These are phyloP conservation scores for Seriola dumerili DNA, from an alignment of 2,113 vertebrate genomes.

Conservation along the genomic window DNA sequence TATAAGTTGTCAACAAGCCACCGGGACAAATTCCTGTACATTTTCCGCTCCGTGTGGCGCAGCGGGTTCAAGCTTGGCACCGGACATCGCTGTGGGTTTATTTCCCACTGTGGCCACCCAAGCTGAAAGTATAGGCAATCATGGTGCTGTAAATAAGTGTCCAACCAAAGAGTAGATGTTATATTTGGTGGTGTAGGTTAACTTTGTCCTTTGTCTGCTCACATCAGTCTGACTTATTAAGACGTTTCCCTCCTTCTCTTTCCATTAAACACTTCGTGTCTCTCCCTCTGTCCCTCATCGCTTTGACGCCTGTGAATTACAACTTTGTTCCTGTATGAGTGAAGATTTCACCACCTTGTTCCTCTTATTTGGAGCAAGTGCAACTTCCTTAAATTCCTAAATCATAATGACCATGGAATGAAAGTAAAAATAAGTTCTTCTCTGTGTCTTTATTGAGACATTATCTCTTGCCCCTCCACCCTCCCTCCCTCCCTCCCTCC, in stretches of 20 bases:
- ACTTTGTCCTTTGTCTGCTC: not conserved
- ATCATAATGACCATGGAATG: no score
- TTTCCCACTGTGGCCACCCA: slow-evolving; percentile 45
- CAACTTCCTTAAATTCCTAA: not conserved
- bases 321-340: not conserved
- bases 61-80: slow-evolving; percentile 20
- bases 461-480: not conserved
- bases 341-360: not conserved
- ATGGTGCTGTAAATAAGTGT: not conserved
- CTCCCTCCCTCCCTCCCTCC: not conserved
- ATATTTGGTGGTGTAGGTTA: not conserved
- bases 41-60: slow-evolving; percentile 33
- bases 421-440: slow-evolving; percentile 7
- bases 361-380: no score
- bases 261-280: no score
- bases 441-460: slow-evolving; percentile 33
- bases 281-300: not conserved
- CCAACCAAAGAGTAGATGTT: not conserved
- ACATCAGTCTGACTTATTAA: not conserved
- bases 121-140: not conserved
- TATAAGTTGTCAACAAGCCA: slow-evolving; percentile 47
- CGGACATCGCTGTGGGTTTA: not conserved
- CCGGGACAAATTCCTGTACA: slow-evolving; percentile 37
- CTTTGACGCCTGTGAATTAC: not conserved
- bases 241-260: not conserved